Percentiles rank a stretch among this genome's conserved stretches.
Evolutionary conservation across 2,797 vertebrate species (phyloP).

Genomic region (Cercopithecus hamlyni): DNA sequence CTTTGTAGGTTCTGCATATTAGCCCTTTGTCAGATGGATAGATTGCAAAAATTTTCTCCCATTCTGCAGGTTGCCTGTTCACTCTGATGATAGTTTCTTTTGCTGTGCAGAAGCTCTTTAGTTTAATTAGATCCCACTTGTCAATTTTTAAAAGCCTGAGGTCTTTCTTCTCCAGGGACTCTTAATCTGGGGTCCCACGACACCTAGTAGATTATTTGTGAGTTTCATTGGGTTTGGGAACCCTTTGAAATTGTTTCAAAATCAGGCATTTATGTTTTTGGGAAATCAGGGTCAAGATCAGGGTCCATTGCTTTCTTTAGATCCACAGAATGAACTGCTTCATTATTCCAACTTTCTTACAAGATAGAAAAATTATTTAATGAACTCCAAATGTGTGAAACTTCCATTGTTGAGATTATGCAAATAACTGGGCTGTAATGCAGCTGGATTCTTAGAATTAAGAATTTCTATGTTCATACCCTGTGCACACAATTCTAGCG

Average conservation of each 20-base stretch:
- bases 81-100: no score
- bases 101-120: no score
- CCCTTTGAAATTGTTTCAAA: neutral
- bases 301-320: neutral
- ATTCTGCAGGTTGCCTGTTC: no score
- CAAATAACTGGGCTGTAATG: conserved; percentile 1
- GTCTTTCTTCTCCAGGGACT: neutral
- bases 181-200: neutral
- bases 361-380: conserved; percentile 1
- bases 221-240: neutral
- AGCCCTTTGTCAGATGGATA: no score
- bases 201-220: neutral
- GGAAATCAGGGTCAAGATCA: neutral
- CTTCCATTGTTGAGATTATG: conserved; percentile 11
- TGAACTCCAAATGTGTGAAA: conserved; percentile 8
- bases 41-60: no score
- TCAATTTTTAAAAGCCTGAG: neutral
- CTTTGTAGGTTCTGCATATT: no score
- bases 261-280: neutral
- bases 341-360: neutral
- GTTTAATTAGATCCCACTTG: no score
- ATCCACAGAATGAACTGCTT: neutral
- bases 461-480: neutral
- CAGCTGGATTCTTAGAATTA: neutral
- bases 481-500: neutral